These are phyloP conservation scores for Sclerurus mexicanus DNA, from an alignment of 2,113 vertebrate genomes.

Conservation along the genomic window DNA sequence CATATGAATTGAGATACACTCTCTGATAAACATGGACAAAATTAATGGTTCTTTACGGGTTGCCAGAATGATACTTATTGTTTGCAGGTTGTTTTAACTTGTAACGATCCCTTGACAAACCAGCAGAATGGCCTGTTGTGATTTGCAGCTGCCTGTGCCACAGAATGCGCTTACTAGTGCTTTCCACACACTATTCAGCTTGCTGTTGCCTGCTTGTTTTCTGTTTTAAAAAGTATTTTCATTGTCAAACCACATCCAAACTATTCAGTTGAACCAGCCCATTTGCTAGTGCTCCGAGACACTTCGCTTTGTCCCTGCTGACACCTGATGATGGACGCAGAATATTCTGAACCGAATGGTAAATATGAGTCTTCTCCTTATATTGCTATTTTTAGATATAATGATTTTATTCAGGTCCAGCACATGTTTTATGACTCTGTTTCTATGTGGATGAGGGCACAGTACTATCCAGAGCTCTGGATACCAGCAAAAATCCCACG, in stretches of 20 bases:
- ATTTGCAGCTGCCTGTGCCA: background rate
- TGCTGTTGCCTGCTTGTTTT: conserved; percentile 33
- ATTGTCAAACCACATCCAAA: conserved; percentile 22
- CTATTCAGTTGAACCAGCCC: background rate
- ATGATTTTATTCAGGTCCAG: background rate
- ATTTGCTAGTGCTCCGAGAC: conserved; percentile 5
- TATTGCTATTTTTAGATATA: background rate
- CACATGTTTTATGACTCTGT: background rate
- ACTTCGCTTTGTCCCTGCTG: conserved; percentile 9
- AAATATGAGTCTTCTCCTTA: conserved; percentile 35
- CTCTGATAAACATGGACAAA: background rate
- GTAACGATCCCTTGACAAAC: background rate
- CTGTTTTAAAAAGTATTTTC: conserved; percentile 53
- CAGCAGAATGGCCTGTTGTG: background rate
- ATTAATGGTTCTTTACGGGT: background rate
- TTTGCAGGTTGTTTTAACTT: background rate
- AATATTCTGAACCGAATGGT: conserved; percentile 10
- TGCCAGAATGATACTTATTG: background rate
- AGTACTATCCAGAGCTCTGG: background rate
- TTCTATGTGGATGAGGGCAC: background rate
- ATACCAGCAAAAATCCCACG: background rate
- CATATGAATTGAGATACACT: background rate
- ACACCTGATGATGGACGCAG: background rate
- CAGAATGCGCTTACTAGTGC: conserved; percentile 50
- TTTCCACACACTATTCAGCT: conserved; percentile 50